phyloP scores from a whole-genome alignment of 2,888 invertebrate genomes.

The Malthinus flaveolus region DNA sequence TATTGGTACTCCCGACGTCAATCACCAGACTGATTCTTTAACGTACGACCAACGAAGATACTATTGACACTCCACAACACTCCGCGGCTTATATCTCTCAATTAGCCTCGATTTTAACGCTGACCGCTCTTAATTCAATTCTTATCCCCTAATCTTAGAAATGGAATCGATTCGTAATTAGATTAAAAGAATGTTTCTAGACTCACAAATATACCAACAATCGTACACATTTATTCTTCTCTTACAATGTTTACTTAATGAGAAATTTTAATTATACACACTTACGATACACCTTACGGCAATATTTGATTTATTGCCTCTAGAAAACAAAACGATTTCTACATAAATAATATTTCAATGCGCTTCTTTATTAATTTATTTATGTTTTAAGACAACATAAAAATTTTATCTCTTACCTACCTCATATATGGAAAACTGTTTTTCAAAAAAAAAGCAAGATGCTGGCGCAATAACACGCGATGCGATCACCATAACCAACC shows the following conservation, averaged over 20 bases:
- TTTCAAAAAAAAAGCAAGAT: too few species aligned
- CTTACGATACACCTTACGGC: not conserved
- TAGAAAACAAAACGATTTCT: too few species aligned
- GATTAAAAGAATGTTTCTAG: constrained; percentile 34
- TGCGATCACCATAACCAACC: too few species aligned
- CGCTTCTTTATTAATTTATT: too few species aligned
- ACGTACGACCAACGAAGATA: constrained; percentile 27
- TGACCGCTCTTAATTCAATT: constrained; percentile 42
- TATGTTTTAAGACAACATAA: too few species aligned
- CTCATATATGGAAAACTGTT: too few species aligned
- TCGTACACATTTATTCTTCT: too few species aligned
- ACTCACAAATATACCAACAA: constrained; percentile 34
- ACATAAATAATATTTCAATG: too few species aligned
- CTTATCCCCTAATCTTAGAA: constrained; percentile 29
- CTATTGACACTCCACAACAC: constrained; percentile 31
- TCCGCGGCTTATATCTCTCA: constrained; percentile 43
- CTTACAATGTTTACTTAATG: not conserved
- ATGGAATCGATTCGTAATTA: constrained; percentile 38
- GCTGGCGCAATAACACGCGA: too few species aligned
- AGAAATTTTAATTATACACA: not conserved
- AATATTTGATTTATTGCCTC: too few species aligned
- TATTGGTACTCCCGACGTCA: constrained; percentile 17
- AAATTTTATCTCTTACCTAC: too few species aligned
- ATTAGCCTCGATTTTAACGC: constrained; percentile 44
- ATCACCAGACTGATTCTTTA: constrained; percentile 17